Conservation (phyloP, 2,888 invertebrate species). For the Aspidapion aeneum region DNA sequence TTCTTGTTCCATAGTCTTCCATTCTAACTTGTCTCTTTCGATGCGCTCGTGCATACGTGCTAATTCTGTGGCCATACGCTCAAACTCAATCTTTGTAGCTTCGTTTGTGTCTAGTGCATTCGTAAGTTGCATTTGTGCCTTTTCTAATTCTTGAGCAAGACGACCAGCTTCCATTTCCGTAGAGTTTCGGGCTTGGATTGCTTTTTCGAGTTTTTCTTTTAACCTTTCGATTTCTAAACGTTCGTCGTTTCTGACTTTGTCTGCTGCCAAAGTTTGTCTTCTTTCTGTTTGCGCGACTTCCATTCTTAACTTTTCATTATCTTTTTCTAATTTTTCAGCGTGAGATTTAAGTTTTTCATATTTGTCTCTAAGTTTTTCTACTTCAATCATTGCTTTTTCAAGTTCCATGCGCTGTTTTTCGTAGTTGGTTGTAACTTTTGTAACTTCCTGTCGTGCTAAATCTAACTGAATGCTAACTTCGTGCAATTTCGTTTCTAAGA, state of each 20-base stretch:
- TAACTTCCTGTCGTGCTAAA: constrained; percentile 72
- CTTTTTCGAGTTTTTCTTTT: constrained; percentile 83
- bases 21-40: constrained; percentile 67
- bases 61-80: constrained; percentile 77
- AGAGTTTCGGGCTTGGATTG: constrained; percentile 75
- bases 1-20: constrained; percentile 69
- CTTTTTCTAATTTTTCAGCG: constrained; percentile 67
- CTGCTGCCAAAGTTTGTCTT: constrained; percentile 58
- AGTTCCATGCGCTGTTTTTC: constrained; percentile 78
- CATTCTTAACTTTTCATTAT: constrained; percentile 72
- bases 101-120: constrained; percentile 84
- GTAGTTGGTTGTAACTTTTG: constrained; percentile 68
- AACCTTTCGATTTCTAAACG: constrained; percentile 79
- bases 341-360: constrained; percentile 79
- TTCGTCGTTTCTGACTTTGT: constrained; percentile 63
- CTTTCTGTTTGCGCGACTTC: constrained; percentile 64
- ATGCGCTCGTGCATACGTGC: constrained; percentile 78
- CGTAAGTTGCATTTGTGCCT: constrained; percentile 77
- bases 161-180: constrained; percentile 83
- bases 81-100: constrained; percentile 79
- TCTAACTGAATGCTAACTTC: constrained; percentile 80
- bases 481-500: constrained; percentile 72
- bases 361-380: constrained; percentile 83
- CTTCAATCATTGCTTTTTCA: constrained; percentile 82
- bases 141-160: constrained; percentile 80